Conservation (phyloP, 2,113 vertebrate genomes). For the Malurus alboscapulatus region DNA sequence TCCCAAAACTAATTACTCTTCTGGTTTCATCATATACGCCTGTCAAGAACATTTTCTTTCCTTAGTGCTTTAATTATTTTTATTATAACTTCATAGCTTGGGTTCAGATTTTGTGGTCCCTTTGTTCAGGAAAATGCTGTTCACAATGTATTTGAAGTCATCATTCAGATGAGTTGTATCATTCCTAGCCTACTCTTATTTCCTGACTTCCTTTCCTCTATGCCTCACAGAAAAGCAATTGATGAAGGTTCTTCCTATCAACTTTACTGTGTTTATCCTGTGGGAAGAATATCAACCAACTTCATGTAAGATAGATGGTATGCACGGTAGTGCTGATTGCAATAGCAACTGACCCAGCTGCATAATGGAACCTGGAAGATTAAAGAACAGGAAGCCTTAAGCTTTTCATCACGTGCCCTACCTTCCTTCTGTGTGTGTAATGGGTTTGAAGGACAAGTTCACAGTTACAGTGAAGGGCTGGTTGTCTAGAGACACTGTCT, state of each 20-base stretch:
- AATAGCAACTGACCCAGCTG: not conserved
- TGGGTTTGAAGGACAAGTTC: not conserved
- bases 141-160: not conserved
- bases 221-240: slow-evolving; percentile 11
- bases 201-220: not conserved
- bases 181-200: not conserved
- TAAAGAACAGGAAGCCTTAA: not conserved
- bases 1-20: not conserved
- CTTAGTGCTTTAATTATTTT: not conserved
- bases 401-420: not conserved
- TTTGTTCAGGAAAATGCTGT: not conserved
- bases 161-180: not conserved
- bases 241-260: not conserved
- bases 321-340: not conserved
- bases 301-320: not conserved
- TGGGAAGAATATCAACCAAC: not conserved
- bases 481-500: not conserved
- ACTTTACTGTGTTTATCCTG: not conserved
- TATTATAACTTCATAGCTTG: not conserved
- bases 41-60: not conserved
- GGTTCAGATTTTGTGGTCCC: not conserved
- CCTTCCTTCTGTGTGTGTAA: not conserved
- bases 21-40: not conserved
- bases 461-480: not conserved
- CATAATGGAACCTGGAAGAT: not conserved